Percentiles rank a stretch among this genome's conserved stretches.
Evolutionary conservation across 2,113 vertebrate species (phyloP).

Genomic region (Lichenostomus cassidix): DNA sequence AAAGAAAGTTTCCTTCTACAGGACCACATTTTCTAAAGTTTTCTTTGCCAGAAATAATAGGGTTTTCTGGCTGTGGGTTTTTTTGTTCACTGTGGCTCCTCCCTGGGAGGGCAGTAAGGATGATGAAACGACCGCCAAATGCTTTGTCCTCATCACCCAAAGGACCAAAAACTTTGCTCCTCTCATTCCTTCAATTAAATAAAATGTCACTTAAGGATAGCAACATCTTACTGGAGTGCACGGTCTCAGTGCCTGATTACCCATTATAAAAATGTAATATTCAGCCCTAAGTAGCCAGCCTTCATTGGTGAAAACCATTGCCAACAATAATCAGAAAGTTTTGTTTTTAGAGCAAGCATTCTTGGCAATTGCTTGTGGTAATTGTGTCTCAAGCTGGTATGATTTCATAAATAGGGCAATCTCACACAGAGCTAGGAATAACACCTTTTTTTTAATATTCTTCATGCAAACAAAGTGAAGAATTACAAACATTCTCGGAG

Average conservation of each 20-base stretch:
- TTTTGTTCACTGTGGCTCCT: background rate
- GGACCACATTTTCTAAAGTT: background rate
- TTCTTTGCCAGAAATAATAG: background rate
- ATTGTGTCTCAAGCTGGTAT: slow-evolving; percentile 33
- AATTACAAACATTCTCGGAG: background rate
- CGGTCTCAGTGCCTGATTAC: background rate
- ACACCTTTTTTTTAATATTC: background rate
- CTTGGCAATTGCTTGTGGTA: slow-evolving; percentile 16
- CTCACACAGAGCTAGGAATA: slow-evolving; percentile 26
- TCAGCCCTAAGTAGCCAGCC: background rate
- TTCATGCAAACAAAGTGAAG: background rate
- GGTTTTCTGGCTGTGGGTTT: background rate
- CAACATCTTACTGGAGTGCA: background rate
- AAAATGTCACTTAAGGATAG: background rate
- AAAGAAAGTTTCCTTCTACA: background rate
- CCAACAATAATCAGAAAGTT: slow-evolving; percentile 3
- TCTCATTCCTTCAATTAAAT: background rate
- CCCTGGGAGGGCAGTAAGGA: background rate
- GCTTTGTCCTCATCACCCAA: background rate
- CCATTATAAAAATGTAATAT: background rate
- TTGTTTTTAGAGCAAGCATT: background rate
- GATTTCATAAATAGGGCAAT: slow-evolving; percentile 5
- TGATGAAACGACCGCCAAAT: background rate
- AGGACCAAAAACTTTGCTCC: background rate
- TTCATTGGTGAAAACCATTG: background rate